Conservation (phyloP, 2,888 invertebrate species). For the Orchesellides sinensis region DNA sequence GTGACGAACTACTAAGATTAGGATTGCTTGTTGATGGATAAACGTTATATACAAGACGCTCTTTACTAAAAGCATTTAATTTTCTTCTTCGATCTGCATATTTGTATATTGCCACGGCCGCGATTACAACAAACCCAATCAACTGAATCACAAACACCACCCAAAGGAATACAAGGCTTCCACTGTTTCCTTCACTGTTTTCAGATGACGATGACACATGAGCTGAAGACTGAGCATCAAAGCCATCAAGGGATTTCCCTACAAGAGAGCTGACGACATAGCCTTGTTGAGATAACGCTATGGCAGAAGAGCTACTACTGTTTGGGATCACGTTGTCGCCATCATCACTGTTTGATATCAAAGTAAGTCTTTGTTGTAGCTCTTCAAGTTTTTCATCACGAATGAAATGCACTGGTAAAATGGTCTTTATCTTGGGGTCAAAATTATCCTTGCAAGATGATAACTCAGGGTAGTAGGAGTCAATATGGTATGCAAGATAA, state of each 20-base stretch:
- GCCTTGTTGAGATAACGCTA: conserved; percentile 4
- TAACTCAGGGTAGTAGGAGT: conserved; percentile 53
- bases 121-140: conserved; percentile 46
- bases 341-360: not conserved
- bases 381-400: conserved; percentile 48
- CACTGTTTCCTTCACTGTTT: conserved; percentile 21
- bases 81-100: conserved; percentile 45
- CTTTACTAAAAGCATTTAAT: conserved; percentile 61
- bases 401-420: conserved; percentile 67
- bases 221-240: conserved; percentile 33
- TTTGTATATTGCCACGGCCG: conserved; percentile 50
- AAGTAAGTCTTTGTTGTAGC: conserved; percentile 14
- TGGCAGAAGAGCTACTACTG: too few species aligned
- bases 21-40: conserved; percentile 46
- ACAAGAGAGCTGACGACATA: conserved; percentile 39
- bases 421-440: conserved; percentile 34
- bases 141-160: conserved; percentile 65
- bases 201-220: conserved; percentile 23
- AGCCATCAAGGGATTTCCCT: conserved; percentile 13
- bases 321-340: not conserved
- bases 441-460: conserved; percentile 46
- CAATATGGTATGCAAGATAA: conserved; percentile 56
- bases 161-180: conserved; percentile 57
- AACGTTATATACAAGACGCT: conserved; percentile 66
- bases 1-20: conserved; percentile 28